Percentiles rank a stretch among this genome's conserved stretches.
Evolutionary conservation across 2,888 invertebrate genomes (phyloP).

Genomic region (Agriotes lineatus): DNA sequence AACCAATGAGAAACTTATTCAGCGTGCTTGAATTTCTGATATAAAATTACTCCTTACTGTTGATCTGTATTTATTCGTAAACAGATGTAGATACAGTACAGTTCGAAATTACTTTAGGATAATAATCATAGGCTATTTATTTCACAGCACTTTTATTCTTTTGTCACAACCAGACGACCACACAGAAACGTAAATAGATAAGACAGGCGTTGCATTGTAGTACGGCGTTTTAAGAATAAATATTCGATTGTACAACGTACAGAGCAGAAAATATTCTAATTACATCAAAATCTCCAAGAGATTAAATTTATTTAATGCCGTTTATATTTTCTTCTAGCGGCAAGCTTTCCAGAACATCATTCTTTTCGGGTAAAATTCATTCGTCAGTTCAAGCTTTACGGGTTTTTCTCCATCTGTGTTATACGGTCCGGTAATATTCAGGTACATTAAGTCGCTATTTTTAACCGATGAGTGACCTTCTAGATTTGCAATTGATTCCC

Average conservation of each 20-base stretch:
- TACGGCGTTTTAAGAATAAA: neutral
- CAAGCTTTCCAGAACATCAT: slow-evolving; percentile 53
- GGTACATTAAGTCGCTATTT: slow-evolving; percentile 47
- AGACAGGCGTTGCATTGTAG: neutral
- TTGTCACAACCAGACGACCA: no score
- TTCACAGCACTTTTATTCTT: no score
- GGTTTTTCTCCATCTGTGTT: neutral
- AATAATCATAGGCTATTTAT: no score
- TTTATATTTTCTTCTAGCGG: slow-evolving; percentile 51
- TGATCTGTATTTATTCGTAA: no score
- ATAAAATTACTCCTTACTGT: no score
- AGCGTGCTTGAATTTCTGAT: no score
- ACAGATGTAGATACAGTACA: no score
- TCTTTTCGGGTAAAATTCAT: slow-evolving; percentile 49
- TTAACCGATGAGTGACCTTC: slow-evolving; percentile 24
- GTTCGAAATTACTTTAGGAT: no score
- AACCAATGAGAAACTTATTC: no score
- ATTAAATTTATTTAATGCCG: slow-evolving; percentile 22
- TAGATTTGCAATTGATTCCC: slow-evolving; percentile 38
- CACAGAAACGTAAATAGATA: no score
- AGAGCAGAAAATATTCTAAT: neutral
- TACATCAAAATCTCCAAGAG: neutral
- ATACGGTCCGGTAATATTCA: slow-evolving; percentile 48
- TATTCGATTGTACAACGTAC: neutral
- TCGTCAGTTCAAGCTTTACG: slow-evolving; percentile 39